phyloP scores from a whole-genome alignment of 2,113 vertebrate species.

The Chaetodon auriga region DNA sequence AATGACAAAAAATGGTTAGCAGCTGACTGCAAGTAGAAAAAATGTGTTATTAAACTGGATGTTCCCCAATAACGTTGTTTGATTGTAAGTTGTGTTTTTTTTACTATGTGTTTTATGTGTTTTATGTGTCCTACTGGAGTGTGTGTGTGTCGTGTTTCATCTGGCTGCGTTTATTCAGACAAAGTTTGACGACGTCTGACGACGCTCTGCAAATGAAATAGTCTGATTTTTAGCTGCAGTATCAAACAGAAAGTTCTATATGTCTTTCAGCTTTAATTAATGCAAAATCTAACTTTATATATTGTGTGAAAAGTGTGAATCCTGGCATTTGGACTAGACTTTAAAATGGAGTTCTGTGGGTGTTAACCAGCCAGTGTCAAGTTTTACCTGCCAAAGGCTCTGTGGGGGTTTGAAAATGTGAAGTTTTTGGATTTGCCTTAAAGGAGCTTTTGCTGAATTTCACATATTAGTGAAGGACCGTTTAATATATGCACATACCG shows the following conservation, averaged over 20 bases:
- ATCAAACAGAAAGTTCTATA: background rate
- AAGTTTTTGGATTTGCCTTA: background rate
- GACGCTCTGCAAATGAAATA: background rate
- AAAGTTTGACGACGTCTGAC: too few relatives aligned
- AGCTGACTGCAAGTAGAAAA: background rate
- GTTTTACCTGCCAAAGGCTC: conserved; percentile 34
- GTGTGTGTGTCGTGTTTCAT: too few relatives aligned
- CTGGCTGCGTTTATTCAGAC: too few relatives aligned
- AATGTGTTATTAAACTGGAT: conserved; percentile 7
- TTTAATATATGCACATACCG: conserved; percentile 25
- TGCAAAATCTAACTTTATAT: conserved; percentile 1
- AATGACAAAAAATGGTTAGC: background rate
- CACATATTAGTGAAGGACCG: background rate
- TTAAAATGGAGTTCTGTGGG: conserved; percentile 20
- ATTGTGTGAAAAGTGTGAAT: conserved; percentile 9
- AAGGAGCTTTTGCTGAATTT: conserved; percentile 3
- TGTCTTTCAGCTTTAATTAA: background rate
- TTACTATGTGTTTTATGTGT: conserved; percentile 18
- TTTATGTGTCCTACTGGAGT: background rate
- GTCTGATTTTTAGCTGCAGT: conserved; percentile 1
- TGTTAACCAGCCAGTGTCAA: conserved; percentile 11
- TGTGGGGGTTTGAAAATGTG: background rate
- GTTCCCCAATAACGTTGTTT: background rate
- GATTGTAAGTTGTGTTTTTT: background rate
- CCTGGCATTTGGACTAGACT: conserved; percentile 13